Evolutionary conservation across 2,888 invertebrate species (phyloP), one percentile per base, ranked within the genome.

Genomic region (Drosophila meridionalis): DNA sequence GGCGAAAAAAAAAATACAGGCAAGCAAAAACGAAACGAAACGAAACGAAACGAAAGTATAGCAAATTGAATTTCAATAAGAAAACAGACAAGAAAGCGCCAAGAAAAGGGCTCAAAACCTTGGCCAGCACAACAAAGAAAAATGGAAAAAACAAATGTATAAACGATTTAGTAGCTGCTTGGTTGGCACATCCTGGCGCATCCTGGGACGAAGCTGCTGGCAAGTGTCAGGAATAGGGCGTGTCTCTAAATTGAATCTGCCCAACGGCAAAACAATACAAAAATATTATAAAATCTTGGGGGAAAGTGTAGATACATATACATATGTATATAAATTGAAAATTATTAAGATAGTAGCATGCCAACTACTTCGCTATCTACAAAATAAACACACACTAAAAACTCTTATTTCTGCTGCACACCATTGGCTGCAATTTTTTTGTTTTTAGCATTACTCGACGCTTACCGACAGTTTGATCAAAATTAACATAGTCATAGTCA

Each of bases 11-110:
- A 65, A 43, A 3, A 7, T n/a, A n/a, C 47, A 45, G 30, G 26
- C 47, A 32, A 58, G 52, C 56, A 69, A 76, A 79, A 57, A 45
- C 71, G 73, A 20, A 20, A 20, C 71, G 73, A 20, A 20, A 20
- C 20, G 20, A 80, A 72, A 67, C 40, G 38, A 60, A 57, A 50
- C 72, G 72, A 86, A 83, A 74, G 64, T 76, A 67, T 32, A 74
- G 78, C 73, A 87, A 87, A 88, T 87, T 90, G 90, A 90, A 90
- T 87, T 87, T 88, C 90, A 86, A 87, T 87, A 90, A 81, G 78
- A 90, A 87, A 89, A 84, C 69, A 87, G 70, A 74, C 61, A 57
- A 82, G 85, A 62, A 78, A 72, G 63, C 61, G 69, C 70, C 74
- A 71, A 79, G 72, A 75, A 80, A 81, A 81, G 58, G 85, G 75